phyloP scores from a whole-genome alignment of 2,797 vertebrate genomes.

The Falco peregrinus region DNA sequence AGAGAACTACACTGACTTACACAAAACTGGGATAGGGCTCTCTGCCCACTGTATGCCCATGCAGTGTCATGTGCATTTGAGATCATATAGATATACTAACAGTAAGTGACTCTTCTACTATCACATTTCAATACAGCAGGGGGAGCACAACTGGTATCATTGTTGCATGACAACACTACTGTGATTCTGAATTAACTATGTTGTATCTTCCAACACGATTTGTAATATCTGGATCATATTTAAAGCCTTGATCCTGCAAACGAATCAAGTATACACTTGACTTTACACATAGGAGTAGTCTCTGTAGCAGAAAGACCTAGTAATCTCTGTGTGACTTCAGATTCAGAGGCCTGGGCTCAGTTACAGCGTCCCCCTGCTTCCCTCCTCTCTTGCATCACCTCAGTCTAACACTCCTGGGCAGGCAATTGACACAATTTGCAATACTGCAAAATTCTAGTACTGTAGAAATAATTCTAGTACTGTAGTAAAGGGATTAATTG shows the following conservation, averaged over 20 bases:
- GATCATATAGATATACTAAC: fast-evolving
- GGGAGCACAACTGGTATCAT: neutral
- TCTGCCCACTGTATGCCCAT: neutral
- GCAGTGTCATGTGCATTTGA: neutral
- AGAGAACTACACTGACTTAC: neutral
- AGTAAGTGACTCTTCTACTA: neutral
- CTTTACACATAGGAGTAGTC: neutral
- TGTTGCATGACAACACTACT: neutral
- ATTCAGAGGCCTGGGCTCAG: neutral
- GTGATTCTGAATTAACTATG: neutral
- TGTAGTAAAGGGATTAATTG: neutral
- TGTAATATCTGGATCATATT: fast-evolving
- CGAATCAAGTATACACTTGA: fast-evolving
- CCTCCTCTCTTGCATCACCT: neutral
- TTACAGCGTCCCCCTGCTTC: fast-evolving
- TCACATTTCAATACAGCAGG: neutral
- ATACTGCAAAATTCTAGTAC: too few species aligned
- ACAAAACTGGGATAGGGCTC: neutral
- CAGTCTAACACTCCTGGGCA: neutral
- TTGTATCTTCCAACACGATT: fast-evolving
- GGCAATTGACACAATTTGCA: neutral
- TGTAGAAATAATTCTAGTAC: neutral
- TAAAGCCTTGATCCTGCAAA: neutral
- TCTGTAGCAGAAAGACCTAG: neutral
- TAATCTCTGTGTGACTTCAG: neutral